Percentiles rank a stretch among this genome's conserved stretches.
Conservation (phyloP, 2,113 vertebrate species). For the Tinamus guttatus region DNA sequence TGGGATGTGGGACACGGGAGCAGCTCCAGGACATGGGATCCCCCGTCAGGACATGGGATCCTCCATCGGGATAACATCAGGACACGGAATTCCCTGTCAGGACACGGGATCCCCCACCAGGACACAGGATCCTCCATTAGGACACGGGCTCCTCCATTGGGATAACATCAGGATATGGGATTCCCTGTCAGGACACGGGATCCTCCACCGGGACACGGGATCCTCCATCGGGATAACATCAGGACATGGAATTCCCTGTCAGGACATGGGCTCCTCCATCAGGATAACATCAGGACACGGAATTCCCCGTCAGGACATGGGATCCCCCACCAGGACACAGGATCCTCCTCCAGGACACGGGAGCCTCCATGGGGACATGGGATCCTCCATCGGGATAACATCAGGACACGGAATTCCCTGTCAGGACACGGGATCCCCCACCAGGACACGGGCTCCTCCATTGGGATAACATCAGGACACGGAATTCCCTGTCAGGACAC, state of each 20-base stretch:
- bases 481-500: conserved; percentile 15
- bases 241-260: too few relatives aligned
- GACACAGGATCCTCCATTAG: neutral
- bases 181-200: conserved; percentile 20
- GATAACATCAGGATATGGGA: too few relatives aligned
- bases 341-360: neutral
- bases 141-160: too few relatives aligned
- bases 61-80: too few relatives aligned
- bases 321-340: too few relatives aligned
- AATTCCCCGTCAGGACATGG: neutral
- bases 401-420: neutral
- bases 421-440: neutral
- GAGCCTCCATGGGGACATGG: too few relatives aligned
- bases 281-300: too few relatives aligned
- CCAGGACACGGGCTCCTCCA: neutral
- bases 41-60: neutral
- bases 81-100: neutral
- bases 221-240: too few relatives aligned
- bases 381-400: neutral
- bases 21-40: too few relatives aligned
- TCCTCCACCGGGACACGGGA: neutral
- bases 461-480: too few relatives aligned
- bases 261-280: too few relatives aligned
- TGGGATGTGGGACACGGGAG: too few relatives aligned
- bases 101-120: neutral